Percentiles rank a stretch among this genome's conserved stretches.
Conservation (phyloP, 2,797 vertebrate species). For the Ibycter americanus region DNA sequence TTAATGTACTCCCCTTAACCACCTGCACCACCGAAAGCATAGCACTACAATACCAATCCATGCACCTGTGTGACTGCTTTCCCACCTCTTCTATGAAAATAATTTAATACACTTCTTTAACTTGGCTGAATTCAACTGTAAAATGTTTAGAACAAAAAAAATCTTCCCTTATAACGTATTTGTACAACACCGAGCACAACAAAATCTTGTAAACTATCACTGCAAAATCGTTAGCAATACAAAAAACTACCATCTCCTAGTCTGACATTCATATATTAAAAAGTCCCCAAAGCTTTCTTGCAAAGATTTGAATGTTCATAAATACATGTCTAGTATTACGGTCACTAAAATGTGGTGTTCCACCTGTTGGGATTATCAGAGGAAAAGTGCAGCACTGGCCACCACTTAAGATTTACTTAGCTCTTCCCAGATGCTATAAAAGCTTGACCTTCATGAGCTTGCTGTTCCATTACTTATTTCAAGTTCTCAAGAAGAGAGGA, state of each 20-base stretch:
- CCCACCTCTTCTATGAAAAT: neutral
- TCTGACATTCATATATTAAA: neutral
- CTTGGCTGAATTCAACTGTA: neutral
- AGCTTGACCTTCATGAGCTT: constrained; percentile 41
- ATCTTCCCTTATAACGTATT: neutral
- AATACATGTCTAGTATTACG: neutral
- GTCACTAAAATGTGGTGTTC: neutral
- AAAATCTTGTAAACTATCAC: neutral
- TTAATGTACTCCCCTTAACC: neutral
- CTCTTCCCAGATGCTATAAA: constrained; percentile 7
- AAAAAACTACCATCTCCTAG: neutral
- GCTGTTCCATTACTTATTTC: constrained; percentile 20
- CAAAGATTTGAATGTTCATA: neutral
- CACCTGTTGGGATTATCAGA: neutral
- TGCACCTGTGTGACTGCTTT: neutral
- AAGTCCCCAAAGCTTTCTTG: neutral
- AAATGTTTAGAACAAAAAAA: neutral
- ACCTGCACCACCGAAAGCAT: neutral
- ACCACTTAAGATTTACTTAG: neutral
- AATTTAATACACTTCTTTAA: neutral
- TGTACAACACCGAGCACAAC: neutral
- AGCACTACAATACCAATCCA: neutral
- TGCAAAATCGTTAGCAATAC: neutral
- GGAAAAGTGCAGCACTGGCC: neutral
- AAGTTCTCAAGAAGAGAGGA: constrained; percentile 38